These are phyloP conservation scores for Spodoptera exigua DNA, from an alignment of 2,888 invertebrate genomes.

Conservation along the genomic window DNA sequence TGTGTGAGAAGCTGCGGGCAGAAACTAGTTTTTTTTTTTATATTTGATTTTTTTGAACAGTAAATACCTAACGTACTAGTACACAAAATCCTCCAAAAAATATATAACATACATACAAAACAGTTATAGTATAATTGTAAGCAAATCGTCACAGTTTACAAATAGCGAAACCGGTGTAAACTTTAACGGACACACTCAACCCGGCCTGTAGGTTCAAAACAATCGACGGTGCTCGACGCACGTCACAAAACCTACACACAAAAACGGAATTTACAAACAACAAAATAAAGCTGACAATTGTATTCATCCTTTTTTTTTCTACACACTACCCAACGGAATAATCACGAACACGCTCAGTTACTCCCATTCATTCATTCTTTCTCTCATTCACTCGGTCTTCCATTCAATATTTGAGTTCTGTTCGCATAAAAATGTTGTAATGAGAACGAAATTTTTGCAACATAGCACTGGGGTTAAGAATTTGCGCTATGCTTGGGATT, in stretches of 20 bases:
- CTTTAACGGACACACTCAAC: constrained; percentile 10
- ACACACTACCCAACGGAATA: constrained; percentile 45
- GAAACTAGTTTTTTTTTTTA: no score
- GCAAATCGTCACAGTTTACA: no score
- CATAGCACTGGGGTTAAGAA: constrained; percentile 31
- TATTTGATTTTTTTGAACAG: no score
- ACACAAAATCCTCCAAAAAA: no score
- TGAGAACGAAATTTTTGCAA: constrained; percentile 45
- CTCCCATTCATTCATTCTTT: constrained; percentile 49
- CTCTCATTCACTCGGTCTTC: constrained; percentile 48
- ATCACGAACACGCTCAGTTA: constrained; percentile 55
- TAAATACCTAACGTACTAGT: no score
- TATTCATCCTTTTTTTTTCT: constrained; percentile 39
- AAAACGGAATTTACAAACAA: constrained; percentile 36
- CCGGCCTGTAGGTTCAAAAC: constrained; percentile 28
- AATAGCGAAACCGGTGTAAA: background rate
- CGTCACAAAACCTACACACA: constrained; percentile 24
- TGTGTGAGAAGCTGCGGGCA: no score
- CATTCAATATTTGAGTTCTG: constrained; percentile 45
- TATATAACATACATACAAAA: no score
- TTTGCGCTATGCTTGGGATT: constrained; percentile 48
- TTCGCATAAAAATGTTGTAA: constrained; percentile 52
- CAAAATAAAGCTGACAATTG: constrained; percentile 29
- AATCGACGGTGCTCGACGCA: constrained; percentile 35
- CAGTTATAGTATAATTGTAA: no score